Base-by-base conservation (phyloP, 2,797 vertebrate species). In the Poecilia wingei region DNA sequence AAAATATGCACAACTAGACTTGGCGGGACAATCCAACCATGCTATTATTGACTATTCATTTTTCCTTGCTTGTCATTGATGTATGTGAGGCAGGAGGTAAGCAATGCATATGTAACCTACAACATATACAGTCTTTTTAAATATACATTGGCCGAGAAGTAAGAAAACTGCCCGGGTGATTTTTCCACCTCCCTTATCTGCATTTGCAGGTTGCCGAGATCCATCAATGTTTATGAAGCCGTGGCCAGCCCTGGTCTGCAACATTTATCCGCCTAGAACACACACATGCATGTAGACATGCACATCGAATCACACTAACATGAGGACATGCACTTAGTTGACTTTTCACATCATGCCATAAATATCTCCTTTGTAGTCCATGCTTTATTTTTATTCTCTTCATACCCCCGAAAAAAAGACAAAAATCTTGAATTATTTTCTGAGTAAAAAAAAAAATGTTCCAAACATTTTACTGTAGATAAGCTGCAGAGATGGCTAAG, bases 381-480 rank as follows among this genome's bases (percentile, higher is more conserved):
- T 95, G 92, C 64, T n/a, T 55, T 84, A 84, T 75, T 81, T 55
- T 36, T 73, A 81, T 61, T 57, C 84, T 75, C 81, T 90, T 89
- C 90, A 96, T 96, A 92, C 86, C 85, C 87, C 86, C 78, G 6
- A 41, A 92, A 82, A 82, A 87, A 86, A 91, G 94, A 96, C 94
- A 90, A 93, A 94, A 90, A 96, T 97, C 95, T 95, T 92, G 95
- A 97, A 97, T 97, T 97, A 91, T 95, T 93, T 93, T 91, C 95
- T 93, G 94, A 94, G 95, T 41, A 84, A 87, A 96, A 94, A 95
- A 95, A n/a, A 7, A 59, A 59, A 25, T 39, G 94, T 95, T 92
- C 96, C 95, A 96, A 98, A 98, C 97, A 96, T 97, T 98, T 97
- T 96, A 97, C 96, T 94, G 80, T 47, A 97, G 98, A 99, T 99